These are phyloP conservation scores for Polypedilum vanderplanki DNA, from an alignment of 1,140 invertebrate species.

Conservation along the genomic window DNA sequence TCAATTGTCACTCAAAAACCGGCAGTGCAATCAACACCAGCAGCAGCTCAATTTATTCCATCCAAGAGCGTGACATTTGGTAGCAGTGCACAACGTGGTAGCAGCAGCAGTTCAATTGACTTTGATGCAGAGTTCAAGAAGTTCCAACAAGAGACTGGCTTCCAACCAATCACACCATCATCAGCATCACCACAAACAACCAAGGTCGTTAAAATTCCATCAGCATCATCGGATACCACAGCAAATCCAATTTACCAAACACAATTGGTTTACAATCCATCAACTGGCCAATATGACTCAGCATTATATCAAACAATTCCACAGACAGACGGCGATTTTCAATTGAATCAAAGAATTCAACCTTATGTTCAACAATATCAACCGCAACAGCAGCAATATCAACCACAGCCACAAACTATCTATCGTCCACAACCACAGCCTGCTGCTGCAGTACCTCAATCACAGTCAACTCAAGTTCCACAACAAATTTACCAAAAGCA, in stretches of 20 bases:
- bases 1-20: constrained; percentile 54
- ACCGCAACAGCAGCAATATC: constrained; percentile 47
- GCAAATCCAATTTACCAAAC: constrained; percentile 64
- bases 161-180: constrained; percentile 41
- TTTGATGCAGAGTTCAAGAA: constrained; percentile 68
- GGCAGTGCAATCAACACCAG: constrained; percentile 47
- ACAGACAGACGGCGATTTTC: constrained; percentile 61
- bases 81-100: constrained; percentile 36
- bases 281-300: constrained; percentile 71
- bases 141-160: constrained; percentile 66
- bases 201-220: constrained; percentile 41
- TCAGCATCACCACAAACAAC: constrained; percentile 44
- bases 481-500: constrained; percentile 65
- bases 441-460: constrained; percentile 35
- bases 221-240: constrained; percentile 41
- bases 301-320: constrained; percentile 69
- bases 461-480: constrained; percentile 44
- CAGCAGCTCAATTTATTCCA: constrained; percentile 42
- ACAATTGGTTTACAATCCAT: constrained; percentile 67
- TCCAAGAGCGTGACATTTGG: constrained; percentile 34
- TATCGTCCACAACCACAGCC: constrained; percentile 33
- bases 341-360: constrained; percentile 63
- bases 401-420: constrained; percentile 35
- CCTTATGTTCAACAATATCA: constrained; percentile 60
- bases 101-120: constrained; percentile 51